Base-by-base conservation (phyloP, 2,888 invertebrate species). In the Drosophila acutilabella region DNA sequence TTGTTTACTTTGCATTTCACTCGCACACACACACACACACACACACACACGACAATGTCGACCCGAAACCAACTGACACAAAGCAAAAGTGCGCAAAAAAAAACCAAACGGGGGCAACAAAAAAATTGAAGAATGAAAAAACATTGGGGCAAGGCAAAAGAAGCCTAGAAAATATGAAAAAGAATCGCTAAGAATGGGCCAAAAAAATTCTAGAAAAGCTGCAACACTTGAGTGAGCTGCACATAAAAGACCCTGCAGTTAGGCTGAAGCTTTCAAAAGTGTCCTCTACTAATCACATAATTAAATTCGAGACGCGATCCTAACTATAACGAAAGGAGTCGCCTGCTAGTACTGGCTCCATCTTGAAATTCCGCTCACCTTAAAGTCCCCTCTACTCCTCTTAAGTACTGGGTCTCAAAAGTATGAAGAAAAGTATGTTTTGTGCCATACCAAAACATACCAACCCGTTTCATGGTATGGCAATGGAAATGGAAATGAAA, bases 1-100 rank as follows among this genome's bases (percentile, higher is more conserved):
- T 78, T 83, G 86, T 83, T 83, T 83, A 79, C 88, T 88, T 81
- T 83, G 80, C 88, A 85, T 82, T 87, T 81, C 76, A 74, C 48
- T 85, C 70, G 71, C 81, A 78, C 78, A 57, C 50, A 40, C 20
- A 50, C 16, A 51, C 54, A 71, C 81, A 78, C 78, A 71, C 81
- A 78, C 78, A 23, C 41, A 62, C 33, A 36, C 36, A 38, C 58
- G 30, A 54, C 56, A 20, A 51, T 18, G 52, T 18, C 38, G 45
- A 53, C 45, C 45, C 42, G 14, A 60, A 56, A 60, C 38, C 36
- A 61, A 52, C 53, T 23, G 50, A 47, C 64, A 59, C 38, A 50
- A 48, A 62, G 64, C 54, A 71, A 72, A 71, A 72, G 57, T 64
- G 72, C 52, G 54, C 61, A 62, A 58, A 50, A 68, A 59, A 51